Evolutionary conservation across 2,888 invertebrate species (phyloP), one percentile per base, ranked within the genome.

Genomic region (Teinopalpus imperialis): DNA sequence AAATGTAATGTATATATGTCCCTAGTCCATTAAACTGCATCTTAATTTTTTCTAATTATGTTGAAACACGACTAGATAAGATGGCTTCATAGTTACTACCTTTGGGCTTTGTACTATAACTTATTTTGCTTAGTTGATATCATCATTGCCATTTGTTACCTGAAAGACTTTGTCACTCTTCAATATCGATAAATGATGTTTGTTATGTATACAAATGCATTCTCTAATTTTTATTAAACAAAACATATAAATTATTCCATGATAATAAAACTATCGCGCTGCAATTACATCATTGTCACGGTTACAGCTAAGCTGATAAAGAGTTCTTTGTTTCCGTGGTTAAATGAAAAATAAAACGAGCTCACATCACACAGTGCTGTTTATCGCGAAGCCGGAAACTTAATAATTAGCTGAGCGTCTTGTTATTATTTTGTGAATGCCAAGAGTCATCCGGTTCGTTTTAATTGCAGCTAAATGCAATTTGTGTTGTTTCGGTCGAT

Each of bases 401-500:
- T 39, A 10, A 44, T 37, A 39, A 45, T 45, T 45, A 40, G 26
- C 14, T 20, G 10, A 32, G 29, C 29, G 37, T 30, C 10, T 37
- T 20, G 31, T 42, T 43, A 43, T 43, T 44, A 44, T 27, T 48
- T 47, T 39, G 47, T 43, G 49, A 52, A 56, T 53, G 54, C 52
- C 52, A 54, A 49, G 57, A 52, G 48, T 46, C 48, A 54, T 53
- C 51, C 51, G 56, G 57, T 56, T 51, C 51, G 53, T 53, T 57
- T 55, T 64, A 64, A 64, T 64, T 63, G 57, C 56, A 55, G 36
- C 16, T 59, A 57, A 63, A 59, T 56, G 56, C 56, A 56, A 57
- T 58, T 59, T 55, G 51, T 52, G 56, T 51, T 53, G 53, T 54
- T 49, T 50, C 14, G 35, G 26, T 13, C 34, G 43, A 29, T 43